Conservation (phyloP, 2,113 vertebrate species). For the Rhombomys opimus region DNA sequence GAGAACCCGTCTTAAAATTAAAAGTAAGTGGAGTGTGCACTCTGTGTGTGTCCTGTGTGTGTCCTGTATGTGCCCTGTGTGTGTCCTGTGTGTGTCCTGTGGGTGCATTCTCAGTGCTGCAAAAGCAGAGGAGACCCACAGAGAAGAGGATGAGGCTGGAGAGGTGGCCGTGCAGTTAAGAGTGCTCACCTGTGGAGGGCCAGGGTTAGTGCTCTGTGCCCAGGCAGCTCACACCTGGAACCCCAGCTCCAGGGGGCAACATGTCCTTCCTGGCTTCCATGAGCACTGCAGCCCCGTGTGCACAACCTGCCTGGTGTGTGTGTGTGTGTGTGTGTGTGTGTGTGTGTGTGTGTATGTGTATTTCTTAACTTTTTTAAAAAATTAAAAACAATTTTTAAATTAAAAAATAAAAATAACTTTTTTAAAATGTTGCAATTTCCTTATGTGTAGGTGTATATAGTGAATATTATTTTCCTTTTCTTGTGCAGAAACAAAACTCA, state of each 20-base stretch:
- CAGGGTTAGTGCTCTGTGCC: neutral
- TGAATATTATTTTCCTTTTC: slow-evolving; percentile 37
- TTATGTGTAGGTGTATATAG: neutral
- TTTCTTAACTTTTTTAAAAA: neutral
- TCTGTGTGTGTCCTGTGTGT: neutral
- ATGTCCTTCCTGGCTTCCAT: neutral
- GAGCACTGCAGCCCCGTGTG: neutral
- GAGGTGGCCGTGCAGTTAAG: neutral
- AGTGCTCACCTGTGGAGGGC: neutral
- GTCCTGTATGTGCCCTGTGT: neutral
- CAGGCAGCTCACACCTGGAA: neutral
- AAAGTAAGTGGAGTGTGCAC: neutral
- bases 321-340: neutral
- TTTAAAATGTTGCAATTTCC: neutral
- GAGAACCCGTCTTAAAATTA: neutral
- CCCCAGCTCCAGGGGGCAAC: neutral
- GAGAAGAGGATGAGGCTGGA: neutral
- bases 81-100: too few species aligned
- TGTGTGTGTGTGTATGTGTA: too few species aligned
- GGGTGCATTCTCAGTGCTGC: neutral
- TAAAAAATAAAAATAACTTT: neutral
- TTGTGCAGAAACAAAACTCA: slow-evolving; percentile 8
- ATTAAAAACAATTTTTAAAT: neutral
- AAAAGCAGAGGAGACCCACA: neutral
- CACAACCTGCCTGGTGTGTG: neutral